Base-by-base conservation (phyloP, 2,888 invertebrate genomes). In the Iselma pallidipennis region DNA sequence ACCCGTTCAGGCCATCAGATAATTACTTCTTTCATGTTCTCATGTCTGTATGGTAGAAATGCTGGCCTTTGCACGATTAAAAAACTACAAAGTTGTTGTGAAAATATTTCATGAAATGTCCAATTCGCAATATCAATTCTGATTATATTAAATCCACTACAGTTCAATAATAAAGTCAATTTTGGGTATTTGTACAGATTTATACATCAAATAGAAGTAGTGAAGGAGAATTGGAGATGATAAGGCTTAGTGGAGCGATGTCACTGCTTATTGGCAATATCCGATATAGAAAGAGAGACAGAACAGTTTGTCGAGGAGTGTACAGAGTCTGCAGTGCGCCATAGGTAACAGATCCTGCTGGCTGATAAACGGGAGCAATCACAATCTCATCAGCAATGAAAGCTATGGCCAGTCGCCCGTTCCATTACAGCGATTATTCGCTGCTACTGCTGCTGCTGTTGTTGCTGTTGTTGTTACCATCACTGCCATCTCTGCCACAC, bases 321-420 rank as follows among this genome's bases (percentile, higher is more conserved):
- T 71, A 63, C 63, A 59, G 58, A 63, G 63, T 69, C 74, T 71
- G 75, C 74, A 75, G 69, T 73, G 73, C 73, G 72, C 71, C 73
- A 72, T 69, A 69, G 67, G 66, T 68, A 67, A 68, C 73, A 73
- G 76, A 77, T 77, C 74, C 74, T 69, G 74, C 71, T 74, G 71
- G 72, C 74, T 78, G 79, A 79, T 79, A 78, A 76, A 78, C 76
- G 74, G 71, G 71, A 73, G 76, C 78, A 79, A 79, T 79, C 79
- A 77, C 78, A 76, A 78, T 77, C 77, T 78, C 78, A 78, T 79
- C 78, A 78, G 77, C 76, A 75, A 77, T 78, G 77, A 77, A 77
- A 77, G 77, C 77, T 72, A 76, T 72, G 71, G 76, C 74, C 74
- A 73, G 71, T 76, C 74, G 75, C 75, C 78, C 75, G 77, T 74